Conservation (phyloP, 2,888 invertebrate species). For the Lamproptera curius region DNA sequence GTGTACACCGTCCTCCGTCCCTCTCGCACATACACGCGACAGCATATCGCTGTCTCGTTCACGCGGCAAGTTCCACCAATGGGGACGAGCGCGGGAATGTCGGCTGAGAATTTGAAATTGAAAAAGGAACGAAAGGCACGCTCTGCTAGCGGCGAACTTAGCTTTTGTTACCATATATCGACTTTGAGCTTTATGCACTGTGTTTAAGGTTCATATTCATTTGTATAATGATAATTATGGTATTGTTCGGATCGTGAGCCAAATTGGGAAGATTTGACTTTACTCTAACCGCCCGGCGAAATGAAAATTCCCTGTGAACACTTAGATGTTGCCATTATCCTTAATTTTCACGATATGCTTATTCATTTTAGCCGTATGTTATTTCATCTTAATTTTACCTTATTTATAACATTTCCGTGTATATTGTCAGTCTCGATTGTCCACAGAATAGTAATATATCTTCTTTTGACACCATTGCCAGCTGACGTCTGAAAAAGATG, state of each 20-base stretch:
- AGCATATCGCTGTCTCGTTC: constrained; percentile 21
- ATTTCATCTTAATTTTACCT: too few species aligned
- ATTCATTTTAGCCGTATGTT: too few species aligned
- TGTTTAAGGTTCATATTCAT: neutral
- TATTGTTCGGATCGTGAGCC: constrained; percentile 1
- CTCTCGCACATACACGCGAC: neutral
- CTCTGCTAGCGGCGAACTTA: constrained; percentile 48
- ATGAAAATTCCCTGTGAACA: constrained; percentile 11
- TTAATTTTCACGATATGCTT: too few species aligned
- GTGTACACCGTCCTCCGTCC: constrained; percentile 1
- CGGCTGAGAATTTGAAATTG: constrained; percentile 53
- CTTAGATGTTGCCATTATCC: constrained; percentile 5
- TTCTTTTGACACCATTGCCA: too few species aligned
- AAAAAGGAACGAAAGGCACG: constrained; percentile 59
- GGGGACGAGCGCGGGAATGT: constrained; percentile 44
- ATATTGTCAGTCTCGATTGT: too few species aligned
- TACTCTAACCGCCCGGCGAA: constrained; percentile 3
- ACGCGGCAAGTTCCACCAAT: constrained; percentile 43
- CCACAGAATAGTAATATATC: too few species aligned
- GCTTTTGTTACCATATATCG: neutral
- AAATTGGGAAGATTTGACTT: constrained; percentile 7
- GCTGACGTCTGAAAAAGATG: too few species aligned
- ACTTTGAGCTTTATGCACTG: neutral
- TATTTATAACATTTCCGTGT: too few species aligned
- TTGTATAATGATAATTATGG: constrained; percentile 4